Evolutionary conservation across 2,797 vertebrate species (phyloP), one percentile per base, ranked within the genome.

Genomic region (Alauda arvensis): DNA sequence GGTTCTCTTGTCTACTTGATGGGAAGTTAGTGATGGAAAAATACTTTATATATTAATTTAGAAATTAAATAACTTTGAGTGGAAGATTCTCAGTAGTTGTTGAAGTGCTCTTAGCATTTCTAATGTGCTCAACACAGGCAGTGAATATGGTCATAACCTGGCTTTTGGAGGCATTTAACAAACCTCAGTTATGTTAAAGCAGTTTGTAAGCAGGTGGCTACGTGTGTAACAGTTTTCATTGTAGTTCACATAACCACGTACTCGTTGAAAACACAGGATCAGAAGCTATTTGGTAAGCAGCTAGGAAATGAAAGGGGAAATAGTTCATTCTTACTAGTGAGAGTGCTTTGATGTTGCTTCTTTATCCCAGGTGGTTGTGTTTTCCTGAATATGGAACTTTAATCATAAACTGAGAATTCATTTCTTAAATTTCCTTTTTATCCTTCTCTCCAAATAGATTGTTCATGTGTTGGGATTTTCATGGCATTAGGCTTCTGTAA

Each of bases 201-300:
- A 31, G 18, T 42, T 48, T 6, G 31, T 34, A 17, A 66, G 52
- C 9, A 13, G 20, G 20, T 48, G 31, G 21, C 59, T 62, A 14
- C 0, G 0, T 31, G 11, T 55, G 10, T 46, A 23, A 1, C 9
- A 6, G 34, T 9, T 25, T 67, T 56, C 4, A 6, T 2, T 42
- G 0, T 5, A 24, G 26, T 42, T 72, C 40, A 4, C 7, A 1
- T 8, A 14, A 19, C 20, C 15, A 6, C 0, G 0, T 21, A 11
- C 10, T 75, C 25, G 29, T 53, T 39, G 39, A 24, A 68, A 39
- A 48, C 29, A 12, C 25, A 21, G 33, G 24, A 14, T 49, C 43
- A 18, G 48, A 33, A 42, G 18, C 56, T 75, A 29, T 45, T 75
- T 6, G 21, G 43, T 40, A 45, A 91, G n/a, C 59, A 75, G 0